Conservation (phyloP, 2,888 invertebrate species). For the Acanthopleura granulata region DNA sequence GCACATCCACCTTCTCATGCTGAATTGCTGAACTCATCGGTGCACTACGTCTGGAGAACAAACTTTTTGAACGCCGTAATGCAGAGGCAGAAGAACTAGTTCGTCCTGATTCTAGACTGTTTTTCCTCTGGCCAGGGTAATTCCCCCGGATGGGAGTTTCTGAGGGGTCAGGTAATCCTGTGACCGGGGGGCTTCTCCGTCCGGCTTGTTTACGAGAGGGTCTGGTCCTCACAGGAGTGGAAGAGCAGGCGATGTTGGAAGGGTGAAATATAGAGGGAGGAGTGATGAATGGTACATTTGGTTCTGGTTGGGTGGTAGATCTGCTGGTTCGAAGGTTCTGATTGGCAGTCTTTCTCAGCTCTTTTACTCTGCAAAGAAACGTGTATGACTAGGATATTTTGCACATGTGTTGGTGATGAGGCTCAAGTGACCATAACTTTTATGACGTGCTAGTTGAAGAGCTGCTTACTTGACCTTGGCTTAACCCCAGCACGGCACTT, state of each 20-base stretch:
- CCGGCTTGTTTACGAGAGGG: slow-evolving; percentile 29
- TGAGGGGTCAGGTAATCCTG: slow-evolving; percentile 43
- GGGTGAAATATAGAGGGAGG: slow-evolving; percentile 59
- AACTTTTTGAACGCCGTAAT: too few species aligned
- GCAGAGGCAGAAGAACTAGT: not conserved
- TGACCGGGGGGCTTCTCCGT: slow-evolving; percentile 22
- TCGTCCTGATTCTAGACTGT: not conserved
- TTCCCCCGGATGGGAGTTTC: slow-evolving; percentile 47
- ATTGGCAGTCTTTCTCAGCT: slow-evolving; percentile 44
- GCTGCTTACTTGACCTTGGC: too few species aligned
- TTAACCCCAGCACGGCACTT: too few species aligned
- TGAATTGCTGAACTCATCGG: not conserved
- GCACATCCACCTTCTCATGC: not conserved
- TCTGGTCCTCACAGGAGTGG: slow-evolving; percentile 53
- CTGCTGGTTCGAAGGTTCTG: slow-evolving; percentile 42
- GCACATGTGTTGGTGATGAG: too few species aligned
- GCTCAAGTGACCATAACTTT: too few species aligned
- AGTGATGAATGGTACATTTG: slow-evolving; percentile 34
- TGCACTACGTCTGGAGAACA: not conserved
- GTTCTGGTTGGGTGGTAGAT: not conserved
- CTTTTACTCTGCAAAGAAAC: slow-evolving; percentile 54
- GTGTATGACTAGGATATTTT: too few species aligned
- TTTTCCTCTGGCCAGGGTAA: not conserved
- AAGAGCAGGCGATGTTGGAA: slow-evolving; percentile 55
- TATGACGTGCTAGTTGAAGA: too few species aligned